phyloP scores from a whole-genome alignment of 2,113 vertebrate genomes.

The Cyprinodon brontotheroides region DNA sequence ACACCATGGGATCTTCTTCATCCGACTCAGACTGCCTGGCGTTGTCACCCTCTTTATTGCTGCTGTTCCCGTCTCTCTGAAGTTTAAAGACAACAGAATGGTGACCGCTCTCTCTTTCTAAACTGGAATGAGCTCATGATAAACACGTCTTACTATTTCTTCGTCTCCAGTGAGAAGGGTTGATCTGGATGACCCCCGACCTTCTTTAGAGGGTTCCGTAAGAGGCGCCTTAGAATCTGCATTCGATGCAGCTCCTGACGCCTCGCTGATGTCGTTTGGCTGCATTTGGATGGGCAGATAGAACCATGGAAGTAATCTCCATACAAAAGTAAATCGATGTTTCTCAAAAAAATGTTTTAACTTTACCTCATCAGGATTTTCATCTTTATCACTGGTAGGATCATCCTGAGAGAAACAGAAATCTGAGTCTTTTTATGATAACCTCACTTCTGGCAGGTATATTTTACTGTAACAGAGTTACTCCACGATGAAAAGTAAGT shows the following conservation, averaged over 20 bases:
- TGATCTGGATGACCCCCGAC: background rate
- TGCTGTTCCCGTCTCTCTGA: background rate
- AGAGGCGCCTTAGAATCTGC: background rate
- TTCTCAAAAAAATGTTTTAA: background rate
- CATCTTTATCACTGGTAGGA: background rate
- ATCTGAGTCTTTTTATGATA: background rate
- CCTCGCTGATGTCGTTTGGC: no score
- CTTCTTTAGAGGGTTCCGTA: conserved; percentile 4
- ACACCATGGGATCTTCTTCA: background rate
- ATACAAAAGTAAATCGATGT: background rate
- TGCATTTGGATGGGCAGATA: background rate
- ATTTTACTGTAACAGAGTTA: no score
- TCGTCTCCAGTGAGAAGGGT: background rate
- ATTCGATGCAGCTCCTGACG: background rate
- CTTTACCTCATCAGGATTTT: conserved; percentile 1
- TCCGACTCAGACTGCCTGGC: background rate
- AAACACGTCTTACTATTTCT: background rate
- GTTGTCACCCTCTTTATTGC: background rate
- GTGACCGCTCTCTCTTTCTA: background rate
- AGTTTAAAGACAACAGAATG: background rate
- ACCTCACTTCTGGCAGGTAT: background rate
- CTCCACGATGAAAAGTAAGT: background rate
- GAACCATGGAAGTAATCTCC: background rate
- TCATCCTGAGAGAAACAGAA: background rate
- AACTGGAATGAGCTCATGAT: background rate